Evolutionary conservation across 2,113 vertebrate species (phyloP).

Genomic region (Paracanthobrama guichenoti): DNA sequence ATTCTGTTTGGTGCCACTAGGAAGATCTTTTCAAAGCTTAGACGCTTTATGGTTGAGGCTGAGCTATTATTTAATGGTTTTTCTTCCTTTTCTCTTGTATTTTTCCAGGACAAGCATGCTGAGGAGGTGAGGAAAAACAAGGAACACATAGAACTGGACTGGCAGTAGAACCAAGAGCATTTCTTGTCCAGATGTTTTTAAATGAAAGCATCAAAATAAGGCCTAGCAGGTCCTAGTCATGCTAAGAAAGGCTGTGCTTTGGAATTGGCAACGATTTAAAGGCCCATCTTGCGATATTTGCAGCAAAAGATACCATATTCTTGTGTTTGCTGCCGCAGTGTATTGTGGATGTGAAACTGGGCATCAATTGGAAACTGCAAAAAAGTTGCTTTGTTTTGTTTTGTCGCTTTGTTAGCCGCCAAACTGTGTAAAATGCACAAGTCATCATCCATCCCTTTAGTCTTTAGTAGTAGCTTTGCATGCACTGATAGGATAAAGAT

Average conservation of each 20-base stretch:
- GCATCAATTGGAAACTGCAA: background rate
- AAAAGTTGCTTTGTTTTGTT: background rate
- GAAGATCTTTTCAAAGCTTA: background rate
- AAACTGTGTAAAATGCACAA: slow-evolving; percentile 3
- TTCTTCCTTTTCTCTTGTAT: slow-evolving; percentile 57
- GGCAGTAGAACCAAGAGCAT: slow-evolving; percentile 71
- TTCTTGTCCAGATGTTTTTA: background rate
- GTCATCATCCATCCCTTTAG: background rate
- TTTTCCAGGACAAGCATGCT: slow-evolving; percentile 87
- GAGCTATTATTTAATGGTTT: background rate
- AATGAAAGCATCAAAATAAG: background rate
- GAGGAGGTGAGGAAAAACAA: slow-evolving; percentile 92
- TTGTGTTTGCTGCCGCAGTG: background rate
- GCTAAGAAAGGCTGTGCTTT: background rate
- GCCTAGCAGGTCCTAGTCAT: background rate
- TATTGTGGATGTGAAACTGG: background rate
- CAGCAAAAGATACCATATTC: background rate
- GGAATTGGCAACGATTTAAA: background rate
- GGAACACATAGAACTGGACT: slow-evolving; percentile 82
- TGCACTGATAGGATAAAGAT: slow-evolving; percentile 7
- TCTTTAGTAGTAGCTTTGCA: slow-evolving; percentile 8
- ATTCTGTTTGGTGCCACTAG: background rate
- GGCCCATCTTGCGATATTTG: background rate
- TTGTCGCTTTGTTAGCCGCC: background rate
- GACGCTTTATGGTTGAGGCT: background rate